phyloP scores from a whole-genome alignment of 2,797 vertebrate genomes.

The Pseudochirops cupreus region DNA sequence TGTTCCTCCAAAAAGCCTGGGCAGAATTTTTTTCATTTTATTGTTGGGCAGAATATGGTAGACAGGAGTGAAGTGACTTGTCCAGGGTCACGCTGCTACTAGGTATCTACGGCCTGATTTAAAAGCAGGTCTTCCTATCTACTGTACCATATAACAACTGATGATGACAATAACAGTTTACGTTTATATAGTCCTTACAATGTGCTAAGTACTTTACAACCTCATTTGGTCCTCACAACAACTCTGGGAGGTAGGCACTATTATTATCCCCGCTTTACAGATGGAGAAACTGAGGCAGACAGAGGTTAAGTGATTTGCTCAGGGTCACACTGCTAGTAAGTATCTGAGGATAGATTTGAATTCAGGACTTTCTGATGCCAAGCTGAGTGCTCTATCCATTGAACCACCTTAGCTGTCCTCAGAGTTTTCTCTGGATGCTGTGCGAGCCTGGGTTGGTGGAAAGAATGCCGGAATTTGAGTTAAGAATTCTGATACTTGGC shows the following conservation, averaged over 20 bases:
- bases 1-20: no score
- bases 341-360: not conserved
- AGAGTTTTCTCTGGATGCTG: not conserved
- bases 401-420: not conserved
- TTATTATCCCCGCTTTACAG: not conserved
- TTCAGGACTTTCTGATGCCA: not conserved
- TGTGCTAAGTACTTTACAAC: no score
- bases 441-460: not conserved
- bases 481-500: not conserved
- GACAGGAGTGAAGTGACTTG: no score
- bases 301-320: not conserved
- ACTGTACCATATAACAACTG: no score
- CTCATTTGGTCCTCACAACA: not conserved
- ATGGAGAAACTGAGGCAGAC: no score
- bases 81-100: no score
- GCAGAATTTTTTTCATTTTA: no score
- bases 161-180: no score
- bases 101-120: no score
- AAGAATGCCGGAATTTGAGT: not conserved
- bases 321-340: not conserved
- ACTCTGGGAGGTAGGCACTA: not conserved
- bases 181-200: no score
- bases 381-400: not conserved
- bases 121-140: no score
- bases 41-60: no score